Percentiles rank a stretch among this genome's conserved stretches.
Conservation (phyloP, 2,888 invertebrate genomes). For the Pristionchus japonicus region DNA sequence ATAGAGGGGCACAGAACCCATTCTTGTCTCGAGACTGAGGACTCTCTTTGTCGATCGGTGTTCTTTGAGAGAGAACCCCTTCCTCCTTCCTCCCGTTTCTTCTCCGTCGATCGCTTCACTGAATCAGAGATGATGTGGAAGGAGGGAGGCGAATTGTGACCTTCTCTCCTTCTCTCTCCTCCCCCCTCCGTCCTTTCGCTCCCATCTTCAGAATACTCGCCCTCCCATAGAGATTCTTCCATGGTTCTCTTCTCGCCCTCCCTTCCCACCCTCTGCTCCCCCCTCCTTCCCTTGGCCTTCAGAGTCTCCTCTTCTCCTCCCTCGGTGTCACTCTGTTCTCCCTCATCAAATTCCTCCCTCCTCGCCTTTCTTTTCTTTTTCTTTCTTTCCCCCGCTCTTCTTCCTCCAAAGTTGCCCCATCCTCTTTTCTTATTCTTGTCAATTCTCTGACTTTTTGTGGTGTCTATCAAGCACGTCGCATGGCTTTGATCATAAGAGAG, state of each 20-base stretch:
- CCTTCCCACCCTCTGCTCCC: neutral
- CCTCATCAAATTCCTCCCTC: neutral
- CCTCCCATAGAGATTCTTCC: neutral
- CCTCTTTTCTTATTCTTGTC: neutral
- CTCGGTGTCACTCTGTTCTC: conserved; percentile 8
- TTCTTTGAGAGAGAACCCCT: neutral
- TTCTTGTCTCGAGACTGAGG: neutral
- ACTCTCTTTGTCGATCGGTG: neutral
- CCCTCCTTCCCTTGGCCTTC: neutral
- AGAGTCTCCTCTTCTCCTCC: too few relatives aligned
- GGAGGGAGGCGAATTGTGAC: neutral
- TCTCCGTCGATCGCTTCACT: neutral
- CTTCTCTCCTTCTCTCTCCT: neutral
- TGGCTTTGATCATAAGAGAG: neutral
- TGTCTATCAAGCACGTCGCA: neutral
- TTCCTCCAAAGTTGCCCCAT: neutral
- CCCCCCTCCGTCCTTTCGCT: too few relatives aligned
- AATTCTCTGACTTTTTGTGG: neutral
- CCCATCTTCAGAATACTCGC: neutral
- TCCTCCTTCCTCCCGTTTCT: neutral
- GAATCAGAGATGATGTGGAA: neutral
- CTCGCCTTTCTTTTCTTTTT: neutral
- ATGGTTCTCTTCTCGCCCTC: neutral
- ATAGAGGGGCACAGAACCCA: neutral
- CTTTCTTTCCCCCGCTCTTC: neutral